These are phyloP conservation scores for Sphaeramia orbicularis DNA, from an alignment of 2,797 vertebrate genomes.

Conservation along the genomic window DNA sequence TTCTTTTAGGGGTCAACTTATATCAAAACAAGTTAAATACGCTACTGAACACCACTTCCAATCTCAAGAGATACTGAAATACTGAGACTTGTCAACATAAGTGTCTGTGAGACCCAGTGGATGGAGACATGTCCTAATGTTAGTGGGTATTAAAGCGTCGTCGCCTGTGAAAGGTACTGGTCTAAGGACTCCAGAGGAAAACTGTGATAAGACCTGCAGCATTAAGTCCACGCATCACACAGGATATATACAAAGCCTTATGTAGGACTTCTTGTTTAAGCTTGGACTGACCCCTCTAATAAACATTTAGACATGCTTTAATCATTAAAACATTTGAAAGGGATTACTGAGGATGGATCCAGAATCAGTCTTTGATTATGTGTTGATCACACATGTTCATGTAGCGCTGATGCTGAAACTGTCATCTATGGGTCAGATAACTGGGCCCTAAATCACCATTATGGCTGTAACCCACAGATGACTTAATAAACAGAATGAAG, in stretches of 20 bases:
- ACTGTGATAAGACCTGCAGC: slow-evolving; percentile 19
- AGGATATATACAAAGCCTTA: slow-evolving; percentile 50
- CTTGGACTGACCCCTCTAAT: slow-evolving; percentile 48
- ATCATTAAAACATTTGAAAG: slow-evolving; percentile 52
- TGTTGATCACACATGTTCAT: too few species aligned
- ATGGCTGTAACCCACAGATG: slow-evolving; percentile 18
- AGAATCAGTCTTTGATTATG: slow-evolving; percentile 32
- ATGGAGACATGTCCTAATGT: neutral
- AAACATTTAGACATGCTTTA: slow-evolving; percentile 62
- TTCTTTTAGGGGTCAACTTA: too few species aligned
- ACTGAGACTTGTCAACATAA: neutral
- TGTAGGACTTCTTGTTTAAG: slow-evolving; percentile 53
- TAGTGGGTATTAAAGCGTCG: slow-evolving; percentile 1
- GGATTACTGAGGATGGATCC: slow-evolving; percentile 41
- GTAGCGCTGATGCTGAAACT: slow-evolving; percentile 14
- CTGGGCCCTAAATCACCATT: neutral
- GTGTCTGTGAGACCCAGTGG: neutral
- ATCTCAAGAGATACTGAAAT: neutral
- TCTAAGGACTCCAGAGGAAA: neutral
- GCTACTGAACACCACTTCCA: neutral
- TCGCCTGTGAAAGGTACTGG: neutral
- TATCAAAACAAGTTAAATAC: too few species aligned
- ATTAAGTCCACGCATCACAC: slow-evolving; percentile 51
- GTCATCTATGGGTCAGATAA: neutral
- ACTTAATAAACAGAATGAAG: slow-evolving; percentile 34